phyloP scores from a whole-genome alignment of 2,113 vertebrate species.

The Uria lomvia region DNA sequence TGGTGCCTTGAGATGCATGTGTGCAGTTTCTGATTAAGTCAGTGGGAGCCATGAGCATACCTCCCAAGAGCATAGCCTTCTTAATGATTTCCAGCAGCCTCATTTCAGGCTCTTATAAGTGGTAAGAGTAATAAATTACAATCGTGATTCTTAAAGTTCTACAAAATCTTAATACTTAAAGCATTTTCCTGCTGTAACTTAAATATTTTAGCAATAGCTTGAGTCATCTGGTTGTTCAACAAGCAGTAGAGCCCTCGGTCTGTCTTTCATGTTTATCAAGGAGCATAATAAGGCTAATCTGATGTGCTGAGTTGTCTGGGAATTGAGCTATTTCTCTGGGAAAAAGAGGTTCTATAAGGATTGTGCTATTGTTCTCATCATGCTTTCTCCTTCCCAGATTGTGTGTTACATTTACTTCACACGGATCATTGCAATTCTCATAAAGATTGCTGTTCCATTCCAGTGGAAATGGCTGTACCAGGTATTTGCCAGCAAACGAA shows the following conservation, averaged over 20 bases:
- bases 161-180: background rate
- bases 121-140: background rate
- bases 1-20: conserved; percentile 39
- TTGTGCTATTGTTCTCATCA: background rate
- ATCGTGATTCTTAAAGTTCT: background rate
- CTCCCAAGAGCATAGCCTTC: background rate
- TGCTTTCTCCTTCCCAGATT: conserved; percentile 67
- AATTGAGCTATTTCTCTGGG: background rate
- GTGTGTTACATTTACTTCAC: conserved; percentile 92
- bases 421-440: conserved; percentile 86
- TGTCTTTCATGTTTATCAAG: background rate
- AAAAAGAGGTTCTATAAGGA: background rate
- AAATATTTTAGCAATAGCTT: background rate
- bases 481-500: conserved; percentile 57
- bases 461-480: conserved; percentile 91
- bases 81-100: conserved; percentile 12
- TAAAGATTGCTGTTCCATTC: conserved; percentile 86
- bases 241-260: background rate
- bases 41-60: background rate
- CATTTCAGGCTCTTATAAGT: background rate
- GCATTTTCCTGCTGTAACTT: conserved; percentile 3
- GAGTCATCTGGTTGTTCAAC: background rate
- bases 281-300: background rate
- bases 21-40: conserved; percentile 4
- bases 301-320: background rate